Evolutionary conservation across 2,797 vertebrate genomes (phyloP).

Genomic region (Hybognathus amarus): DNA sequence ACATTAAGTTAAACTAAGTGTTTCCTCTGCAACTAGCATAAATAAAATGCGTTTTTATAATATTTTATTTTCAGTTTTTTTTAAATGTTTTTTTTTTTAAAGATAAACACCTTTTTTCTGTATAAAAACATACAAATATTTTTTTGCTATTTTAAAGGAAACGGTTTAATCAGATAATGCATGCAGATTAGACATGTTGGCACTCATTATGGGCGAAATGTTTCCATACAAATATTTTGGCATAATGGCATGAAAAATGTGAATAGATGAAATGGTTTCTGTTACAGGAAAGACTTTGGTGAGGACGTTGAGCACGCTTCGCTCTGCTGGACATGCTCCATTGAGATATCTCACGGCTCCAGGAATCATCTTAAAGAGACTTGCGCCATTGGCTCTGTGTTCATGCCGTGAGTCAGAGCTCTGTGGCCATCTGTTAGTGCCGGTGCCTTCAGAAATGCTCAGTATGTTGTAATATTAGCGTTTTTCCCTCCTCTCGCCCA

Average conservation of each 20-base stretch:
- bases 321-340: constrained; percentile 54
- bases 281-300: constrained; percentile 11
- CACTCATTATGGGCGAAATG: background rate
- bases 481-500: constrained; percentile 51
- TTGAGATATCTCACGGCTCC: constrained; percentile 47
- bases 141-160: background rate
- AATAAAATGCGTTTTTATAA: too few relatives aligned
- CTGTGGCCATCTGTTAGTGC: constrained; percentile 68
- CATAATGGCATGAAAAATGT: constrained; percentile 15
- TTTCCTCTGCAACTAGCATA: too few relatives aligned
- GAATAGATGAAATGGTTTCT: constrained; percentile 7
- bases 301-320: constrained; percentile 37
- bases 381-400: constrained; percentile 52
- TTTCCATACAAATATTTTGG: constrained; percentile 1
- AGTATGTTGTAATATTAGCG: constrained; percentile 74
- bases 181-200: background rate
- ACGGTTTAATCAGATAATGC: background rate
- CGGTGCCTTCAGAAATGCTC: constrained; percentile 67
- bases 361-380: constrained; percentile 36
- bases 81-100: too few relatives aligned
- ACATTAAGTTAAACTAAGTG: background rate
- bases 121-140: background rate
- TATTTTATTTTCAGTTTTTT: too few relatives aligned
- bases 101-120: background rate
- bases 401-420: constrained; percentile 63